phyloP scores from a whole-genome alignment of 1,140 invertebrate genomes.

The Dreissena polymorpha region DNA sequence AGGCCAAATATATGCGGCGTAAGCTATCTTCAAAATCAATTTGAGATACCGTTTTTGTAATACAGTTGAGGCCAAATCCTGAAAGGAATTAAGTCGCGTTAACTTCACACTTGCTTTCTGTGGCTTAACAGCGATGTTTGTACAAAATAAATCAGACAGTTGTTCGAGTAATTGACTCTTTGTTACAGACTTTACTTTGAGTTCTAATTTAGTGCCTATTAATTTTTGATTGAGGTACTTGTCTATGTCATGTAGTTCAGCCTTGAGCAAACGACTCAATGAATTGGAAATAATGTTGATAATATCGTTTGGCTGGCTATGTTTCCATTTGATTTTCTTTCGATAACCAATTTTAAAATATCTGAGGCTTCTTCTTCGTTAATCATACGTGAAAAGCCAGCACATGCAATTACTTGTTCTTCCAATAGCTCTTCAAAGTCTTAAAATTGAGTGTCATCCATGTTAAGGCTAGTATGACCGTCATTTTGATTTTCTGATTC shows the following conservation, averaged over 20 bases:
- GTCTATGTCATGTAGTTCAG: not conserved
- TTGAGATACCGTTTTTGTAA: no score
- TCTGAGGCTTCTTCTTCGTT: not conserved
- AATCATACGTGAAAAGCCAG: not conserved
- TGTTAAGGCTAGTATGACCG: no score
- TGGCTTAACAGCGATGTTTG: not conserved
- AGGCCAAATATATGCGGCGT: not conserved
- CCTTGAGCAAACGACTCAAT: not conserved
- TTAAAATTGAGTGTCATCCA: not conserved
- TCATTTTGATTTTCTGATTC: no score
- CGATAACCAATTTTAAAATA: not conserved
- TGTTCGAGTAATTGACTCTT: not conserved
- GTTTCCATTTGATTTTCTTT: not conserved
- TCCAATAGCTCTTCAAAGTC: conserved; percentile 15
- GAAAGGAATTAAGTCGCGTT: no score
- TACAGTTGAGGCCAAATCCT: no score
- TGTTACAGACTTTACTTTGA: not conserved
- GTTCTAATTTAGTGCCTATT: not conserved
- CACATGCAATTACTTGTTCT: not conserved
- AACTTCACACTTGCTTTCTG: not conserved
- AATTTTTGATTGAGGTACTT: not conserved
- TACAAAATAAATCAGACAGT: not conserved
- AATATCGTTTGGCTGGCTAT: not conserved
- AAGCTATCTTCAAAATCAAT: conserved; percentile 11
- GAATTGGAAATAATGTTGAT: not conserved